Percentiles rank a stretch among this genome's conserved stretches.
phyloP scores from a whole-genome alignment of 2,113 vertebrate species.

The Macroglossus sobrinus region DNA sequence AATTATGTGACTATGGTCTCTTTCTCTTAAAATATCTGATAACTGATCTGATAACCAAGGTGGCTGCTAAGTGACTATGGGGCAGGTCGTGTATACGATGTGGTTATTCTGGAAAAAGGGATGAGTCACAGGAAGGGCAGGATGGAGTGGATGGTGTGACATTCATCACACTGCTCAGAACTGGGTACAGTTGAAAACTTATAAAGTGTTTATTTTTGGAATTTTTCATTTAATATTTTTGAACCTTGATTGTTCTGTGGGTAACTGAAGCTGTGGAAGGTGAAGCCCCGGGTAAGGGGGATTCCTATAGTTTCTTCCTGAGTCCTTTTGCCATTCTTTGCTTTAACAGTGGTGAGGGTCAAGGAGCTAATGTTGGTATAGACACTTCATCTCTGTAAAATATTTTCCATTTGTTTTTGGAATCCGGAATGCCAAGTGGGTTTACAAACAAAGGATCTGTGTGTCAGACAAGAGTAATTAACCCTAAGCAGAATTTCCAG shows the following conservation, averaged over 20 bases:
- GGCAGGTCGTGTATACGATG: not conserved
- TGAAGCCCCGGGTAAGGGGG: not conserved
- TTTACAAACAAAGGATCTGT: conserved; percentile 60
- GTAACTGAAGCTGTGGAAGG: not conserved
- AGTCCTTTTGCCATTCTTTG: conserved; percentile 31
- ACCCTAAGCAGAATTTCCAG: conserved; percentile 26
- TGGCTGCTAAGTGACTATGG: not conserved
- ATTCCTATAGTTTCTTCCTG: not conserved
- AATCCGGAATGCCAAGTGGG: conserved; percentile 48
- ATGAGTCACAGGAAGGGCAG: not conserved
- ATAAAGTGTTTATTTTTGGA: not conserved
- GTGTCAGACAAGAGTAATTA: conserved; percentile 63
- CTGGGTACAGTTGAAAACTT: not conserved
- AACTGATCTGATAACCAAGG: too few species aligned
- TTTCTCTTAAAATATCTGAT: not conserved
- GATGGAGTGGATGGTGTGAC: not conserved
- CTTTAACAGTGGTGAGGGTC: not conserved
- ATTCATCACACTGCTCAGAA: not conserved
- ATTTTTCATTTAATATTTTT: not conserved
- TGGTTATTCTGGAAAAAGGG: not conserved
- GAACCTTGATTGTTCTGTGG: not conserved
- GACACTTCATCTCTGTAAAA: conserved; percentile 46
- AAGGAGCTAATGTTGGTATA: not conserved
- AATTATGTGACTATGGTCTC: not conserved
- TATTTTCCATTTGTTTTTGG: conserved; percentile 67